Conservation (phyloP, 2,888 invertebrate genomes). For the Willowsia nigromaculata region DNA sequence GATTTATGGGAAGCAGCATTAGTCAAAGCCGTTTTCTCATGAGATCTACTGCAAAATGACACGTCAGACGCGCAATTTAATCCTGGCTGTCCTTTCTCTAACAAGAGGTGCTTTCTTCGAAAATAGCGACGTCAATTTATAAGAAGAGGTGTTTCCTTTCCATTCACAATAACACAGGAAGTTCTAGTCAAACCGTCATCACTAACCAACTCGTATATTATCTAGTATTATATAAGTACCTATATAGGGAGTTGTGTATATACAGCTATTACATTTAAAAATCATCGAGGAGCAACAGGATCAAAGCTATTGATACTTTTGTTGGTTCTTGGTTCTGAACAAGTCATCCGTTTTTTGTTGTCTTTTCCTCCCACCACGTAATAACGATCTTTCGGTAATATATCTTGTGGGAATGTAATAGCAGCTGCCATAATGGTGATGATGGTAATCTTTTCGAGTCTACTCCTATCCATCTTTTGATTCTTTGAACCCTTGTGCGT, state of each 20-base stretch:
- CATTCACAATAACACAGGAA: slow-evolving; percentile 11
- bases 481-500: too few species aligned
- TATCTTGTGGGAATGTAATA: slow-evolving; percentile 26
- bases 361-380: background rate
- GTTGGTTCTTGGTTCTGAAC: background rate
- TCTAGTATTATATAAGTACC: background rate
- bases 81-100: slow-evolving; percentile 18
- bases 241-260: too few species aligned
- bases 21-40: slow-evolving; percentile 17
- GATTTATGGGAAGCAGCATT: slow-evolving; percentile 33
- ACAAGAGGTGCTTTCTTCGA: background rate
- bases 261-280: background rate
- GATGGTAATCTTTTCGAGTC: slow-evolving; percentile 46
- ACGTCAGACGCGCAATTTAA: slow-evolving; percentile 33
- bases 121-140: background rate
- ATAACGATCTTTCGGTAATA: slow-evolving; percentile 1
- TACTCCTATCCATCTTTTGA: slow-evolving; percentile 49
- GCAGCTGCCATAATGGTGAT: slow-evolving; percentile 32
- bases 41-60: background rate
- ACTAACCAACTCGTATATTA: too few species aligned
- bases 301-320: background rate
- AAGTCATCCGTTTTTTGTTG: slow-evolving; percentile 25
- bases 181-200: background rate
- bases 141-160: slow-evolving; percentile 19
- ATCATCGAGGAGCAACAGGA: slow-evolving; percentile 23